Evolutionary conservation across 2,888 invertebrate species (phyloP).

Genomic region (Tachina fera): DNA sequence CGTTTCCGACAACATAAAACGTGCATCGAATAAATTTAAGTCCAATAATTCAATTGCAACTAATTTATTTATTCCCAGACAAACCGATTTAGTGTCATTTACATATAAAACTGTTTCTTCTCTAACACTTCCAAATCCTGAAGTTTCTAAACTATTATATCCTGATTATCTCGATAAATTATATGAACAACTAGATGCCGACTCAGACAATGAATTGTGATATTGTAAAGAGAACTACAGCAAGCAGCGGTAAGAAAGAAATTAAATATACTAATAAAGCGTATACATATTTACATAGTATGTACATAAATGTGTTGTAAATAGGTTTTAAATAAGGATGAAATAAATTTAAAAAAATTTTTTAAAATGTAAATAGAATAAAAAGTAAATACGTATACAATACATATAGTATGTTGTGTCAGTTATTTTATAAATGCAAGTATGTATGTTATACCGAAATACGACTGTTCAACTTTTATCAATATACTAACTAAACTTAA

Average conservation of each 20-base stretch:
- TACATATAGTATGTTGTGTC: too few species aligned
- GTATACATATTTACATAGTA: too few species aligned
- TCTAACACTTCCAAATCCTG: neutral
- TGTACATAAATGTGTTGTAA: too few species aligned
- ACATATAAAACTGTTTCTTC: conserved; percentile 41
- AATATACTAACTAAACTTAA: too few species aligned
- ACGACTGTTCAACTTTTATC: too few species aligned
- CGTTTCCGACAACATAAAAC: conserved; percentile 36
- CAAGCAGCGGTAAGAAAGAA: neutral
- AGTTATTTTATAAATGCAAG: too few species aligned
- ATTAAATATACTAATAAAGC: neutral
- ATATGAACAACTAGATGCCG: conserved; percentile 75
- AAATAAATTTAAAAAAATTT: too few species aligned
- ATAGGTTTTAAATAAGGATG: too few species aligned
- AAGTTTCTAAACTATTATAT: conserved; percentile 9
- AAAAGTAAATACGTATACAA: too few species aligned
- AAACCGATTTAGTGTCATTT: conserved; percentile 17
- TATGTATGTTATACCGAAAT: too few species aligned
- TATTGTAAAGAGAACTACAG: conserved; percentile 24
- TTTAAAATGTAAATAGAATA: too few species aligned
- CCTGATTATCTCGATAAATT: conserved; percentile 74
- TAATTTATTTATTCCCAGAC: neutral
- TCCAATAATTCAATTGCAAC: neutral
- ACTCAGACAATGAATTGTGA: conserved; percentile 74
- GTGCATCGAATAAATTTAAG: neutral